Percentiles rank a stretch among this genome's conserved stretches.
Conservation (phyloP, 2,797 vertebrate genomes). For the Percopsis omiscomaycus region DNA sequence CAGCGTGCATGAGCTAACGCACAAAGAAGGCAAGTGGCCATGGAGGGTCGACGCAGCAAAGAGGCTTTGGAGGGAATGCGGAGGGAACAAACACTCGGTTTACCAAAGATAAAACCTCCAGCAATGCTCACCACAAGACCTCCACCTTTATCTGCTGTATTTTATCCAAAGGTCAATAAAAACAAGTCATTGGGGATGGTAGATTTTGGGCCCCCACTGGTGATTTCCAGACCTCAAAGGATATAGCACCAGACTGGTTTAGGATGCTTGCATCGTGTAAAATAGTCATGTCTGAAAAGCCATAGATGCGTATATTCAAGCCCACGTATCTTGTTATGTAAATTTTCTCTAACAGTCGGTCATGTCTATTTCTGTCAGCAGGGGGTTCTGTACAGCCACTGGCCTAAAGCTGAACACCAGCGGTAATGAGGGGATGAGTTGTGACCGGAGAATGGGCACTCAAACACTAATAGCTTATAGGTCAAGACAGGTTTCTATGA, state of each 20-base stretch:
- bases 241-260: background rate
- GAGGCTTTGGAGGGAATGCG: background rate
- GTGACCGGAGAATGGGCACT: background rate
- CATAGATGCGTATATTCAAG: background rate
- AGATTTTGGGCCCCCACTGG: background rate
- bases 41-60: background rate
- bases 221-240: background rate
- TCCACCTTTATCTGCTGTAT: background rate
- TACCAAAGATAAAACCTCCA: background rate
- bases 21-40: background rate
- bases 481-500: background rate
- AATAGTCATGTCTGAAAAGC: too few species aligned
- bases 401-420: background rate
- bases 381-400: background rate
- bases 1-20: background rate
- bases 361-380: background rate
- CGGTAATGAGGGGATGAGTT: background rate
- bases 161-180: background rate
- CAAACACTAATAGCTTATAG: background rate
- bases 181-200: background rate
- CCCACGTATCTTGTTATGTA: background rate
- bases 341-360: background rate
- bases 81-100: background rate
- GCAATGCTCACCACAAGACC: background rate
- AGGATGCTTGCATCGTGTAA: background rate